Base-by-base conservation (phyloP, 2,888 invertebrate species). In the Auanema freiburgensis region DNA sequence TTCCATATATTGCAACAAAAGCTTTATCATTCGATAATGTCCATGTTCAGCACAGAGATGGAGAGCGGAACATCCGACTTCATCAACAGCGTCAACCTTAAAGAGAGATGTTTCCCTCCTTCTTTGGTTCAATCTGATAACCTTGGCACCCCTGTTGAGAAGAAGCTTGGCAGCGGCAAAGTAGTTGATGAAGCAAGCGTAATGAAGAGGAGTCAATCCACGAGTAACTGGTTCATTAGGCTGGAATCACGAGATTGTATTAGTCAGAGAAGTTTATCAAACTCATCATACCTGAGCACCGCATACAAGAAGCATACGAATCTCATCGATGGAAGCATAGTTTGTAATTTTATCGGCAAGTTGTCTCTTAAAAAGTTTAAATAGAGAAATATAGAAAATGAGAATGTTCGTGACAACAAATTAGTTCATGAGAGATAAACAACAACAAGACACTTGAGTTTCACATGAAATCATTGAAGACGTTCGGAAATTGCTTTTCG, bases 321-420 rank as follows among this genome's bases (percentile, higher is more conserved):
- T 90, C 84, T 94, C 93, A 78, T 92, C 91, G 64, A 93, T 85
- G 0, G 92, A 90, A 51, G 91, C 91, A 89, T 91, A 90, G 59
- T 91, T 88, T 72, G 92, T 91, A 84, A 94, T 92, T 82, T 91
- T 90, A 87, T 94, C 93, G 0, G 92, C 92, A 74, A 93, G 87
- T 85, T 92, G 91, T 74, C 92, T 67, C 74, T 79, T 74, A 44
- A 24, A 92, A 33, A 33, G 33, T 33, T 5, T 33, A 33, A 33
- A 33, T 33, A 33, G 33, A 33, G 33, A 33, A 33, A 33, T 3
- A 33, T 33, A 33, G 33, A 33, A 33, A 33, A 33, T 33, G 33
- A 33, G 33, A 33, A 33, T 33, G 33, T 3, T 33, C 33, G 33
- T 33, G 33, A 33, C 33, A 33, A 33, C 33, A 33, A 33, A 33